Conservation (phyloP, 2,888 invertebrate species). For the Mayetiola destructor region DNA sequence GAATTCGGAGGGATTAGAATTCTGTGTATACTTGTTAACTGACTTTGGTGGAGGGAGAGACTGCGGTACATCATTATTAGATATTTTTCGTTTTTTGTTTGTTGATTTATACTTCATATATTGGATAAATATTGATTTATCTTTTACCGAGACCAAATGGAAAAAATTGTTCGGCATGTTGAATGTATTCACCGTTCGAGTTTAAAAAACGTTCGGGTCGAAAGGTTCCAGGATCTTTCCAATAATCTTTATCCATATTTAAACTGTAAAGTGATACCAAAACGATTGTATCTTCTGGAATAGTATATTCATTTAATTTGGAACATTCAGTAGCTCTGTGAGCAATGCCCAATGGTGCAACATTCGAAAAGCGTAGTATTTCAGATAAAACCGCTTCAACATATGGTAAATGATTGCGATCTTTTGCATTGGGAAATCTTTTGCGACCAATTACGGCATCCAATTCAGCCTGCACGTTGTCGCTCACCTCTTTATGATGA, state of each 20-base stretch:
- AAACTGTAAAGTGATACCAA: slow-evolving; percentile 41
- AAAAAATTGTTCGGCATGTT: slow-evolving; percentile 40
- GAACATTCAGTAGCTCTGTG: slow-evolving; percentile 30
- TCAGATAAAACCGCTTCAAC: slow-evolving; percentile 41
- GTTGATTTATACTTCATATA: neutral
- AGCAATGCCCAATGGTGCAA: slow-evolving; percentile 31
- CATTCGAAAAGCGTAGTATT: slow-evolving; percentile 35
- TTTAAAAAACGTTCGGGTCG: slow-evolving; percentile 49
- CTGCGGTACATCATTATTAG: neutral
- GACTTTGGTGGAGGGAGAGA: neutral
- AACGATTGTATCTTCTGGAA: slow-evolving; percentile 40
- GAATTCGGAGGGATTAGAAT: neutral
- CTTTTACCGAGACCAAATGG: slow-evolving; percentile 51
- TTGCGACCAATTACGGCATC: slow-evolving; percentile 31
- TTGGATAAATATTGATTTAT: too few species aligned
- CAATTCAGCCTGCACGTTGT: slow-evolving; percentile 38
- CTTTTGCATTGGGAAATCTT: slow-evolving; percentile 33
- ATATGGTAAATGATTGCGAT: slow-evolving; percentile 39
- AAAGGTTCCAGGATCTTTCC: slow-evolving; percentile 45
- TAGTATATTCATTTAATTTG: slow-evolving; percentile 33
- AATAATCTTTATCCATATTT: slow-evolving; percentile 38
- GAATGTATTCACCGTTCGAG: slow-evolving; percentile 37
- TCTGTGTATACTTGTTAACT: neutral
- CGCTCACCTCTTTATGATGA: slow-evolving; percentile 40
- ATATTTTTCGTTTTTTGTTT: too few species aligned